Evolutionary conservation across 2,797 vertebrate genomes (phyloP), one percentile per base, ranked within the genome.

Genomic region (Rhinophrynus dorsalis): DNA sequence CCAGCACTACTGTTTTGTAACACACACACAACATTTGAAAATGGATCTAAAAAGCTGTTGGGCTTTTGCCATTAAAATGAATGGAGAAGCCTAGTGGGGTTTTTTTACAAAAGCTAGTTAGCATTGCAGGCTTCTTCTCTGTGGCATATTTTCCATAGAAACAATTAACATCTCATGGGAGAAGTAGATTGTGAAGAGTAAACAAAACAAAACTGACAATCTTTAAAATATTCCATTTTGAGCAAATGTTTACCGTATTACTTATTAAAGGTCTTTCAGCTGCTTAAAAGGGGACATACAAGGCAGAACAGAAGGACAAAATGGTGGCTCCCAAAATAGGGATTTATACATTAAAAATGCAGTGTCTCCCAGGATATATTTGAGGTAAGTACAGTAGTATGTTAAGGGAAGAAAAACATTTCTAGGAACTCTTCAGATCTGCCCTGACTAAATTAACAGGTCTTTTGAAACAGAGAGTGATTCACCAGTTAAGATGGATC

Each of bases 81-180:
- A 79, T 80, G 67, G 74, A 67, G 23, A 29, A 15, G 0, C 75
- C 59, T 77, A 74, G 76, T 67, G 24, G 59, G 40, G 18, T 20
- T 24, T 20, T n/a, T 55, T 48, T n/a, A 17, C 26, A 51, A 38
- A 24, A 2, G 75, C 59, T 13, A 1, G 38, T n/a, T 33, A 24
- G 40, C 15, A 11, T 29, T 40, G 18, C 50, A 11, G 55, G 15
- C 29, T 45, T 21, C 42, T 48, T 47, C 58, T 37, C 65, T 27
- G 38, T 26, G 52, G 65, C 52, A 5, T 30, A 47, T 37, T 56
- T 56, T 56, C 30, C 33, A 32, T 29, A 24, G 51, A 51, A 67
- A 67, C 52, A 67, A 67, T 68, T 68, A 68, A 3, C 18, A 51
- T 59, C 54, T 59, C 45, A 26, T 8, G 66, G 35, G 44, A 27